These are phyloP conservation scores for Carcinoscorpius rotundicauda DNA, from an alignment of 1,140 invertebrate species.

Conservation along the genomic window DNA sequence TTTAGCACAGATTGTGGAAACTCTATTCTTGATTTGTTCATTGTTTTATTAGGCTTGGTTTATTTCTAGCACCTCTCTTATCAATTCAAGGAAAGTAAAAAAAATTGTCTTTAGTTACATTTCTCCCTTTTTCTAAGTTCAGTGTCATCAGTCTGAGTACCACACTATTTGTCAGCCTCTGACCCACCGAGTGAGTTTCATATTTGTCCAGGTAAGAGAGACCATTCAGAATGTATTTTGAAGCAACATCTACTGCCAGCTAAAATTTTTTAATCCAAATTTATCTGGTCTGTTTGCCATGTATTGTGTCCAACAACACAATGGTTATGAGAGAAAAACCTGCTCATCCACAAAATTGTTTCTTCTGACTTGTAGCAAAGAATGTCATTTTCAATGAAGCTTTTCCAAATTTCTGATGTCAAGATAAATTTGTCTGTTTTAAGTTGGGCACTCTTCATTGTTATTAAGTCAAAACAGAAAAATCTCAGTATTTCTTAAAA, in stretches of 20 bases:
- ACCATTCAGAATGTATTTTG: conserved; percentile 8
- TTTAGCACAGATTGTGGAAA: conserved; percentile 8
- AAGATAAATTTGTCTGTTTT: conserved; percentile 16
- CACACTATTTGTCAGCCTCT: conserved; percentile 5
- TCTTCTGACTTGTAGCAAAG: no score
- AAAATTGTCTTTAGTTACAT: conserved; percentile 18
- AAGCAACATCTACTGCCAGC: background rate
- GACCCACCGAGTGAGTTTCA: conserved; percentile 1
- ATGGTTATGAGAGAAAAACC: conserved; percentile 12
- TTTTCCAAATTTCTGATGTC: conserved; percentile 14
- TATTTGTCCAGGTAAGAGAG: conserved; percentile 17
- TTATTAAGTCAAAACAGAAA: conserved; percentile 12
- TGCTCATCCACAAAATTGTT: conserved; percentile 3
- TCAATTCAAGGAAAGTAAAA: conserved; percentile 1
- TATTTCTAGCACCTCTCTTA: conserved; percentile 1
- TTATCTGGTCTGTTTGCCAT: conserved; percentile 8
- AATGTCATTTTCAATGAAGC: no score
- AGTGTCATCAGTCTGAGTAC: conserved; percentile 11
- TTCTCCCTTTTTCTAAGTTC: background rate
- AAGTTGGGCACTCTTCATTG: background rate
- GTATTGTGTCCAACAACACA: conserved; percentile 16
- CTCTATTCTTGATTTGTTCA: background rate
- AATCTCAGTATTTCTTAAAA: conserved; percentile 8
- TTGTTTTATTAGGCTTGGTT: no score
- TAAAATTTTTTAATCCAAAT: no score